phyloP scores from a whole-genome alignment of 2,888 invertebrate genomes.

The Drosophila acutilabella region DNA sequence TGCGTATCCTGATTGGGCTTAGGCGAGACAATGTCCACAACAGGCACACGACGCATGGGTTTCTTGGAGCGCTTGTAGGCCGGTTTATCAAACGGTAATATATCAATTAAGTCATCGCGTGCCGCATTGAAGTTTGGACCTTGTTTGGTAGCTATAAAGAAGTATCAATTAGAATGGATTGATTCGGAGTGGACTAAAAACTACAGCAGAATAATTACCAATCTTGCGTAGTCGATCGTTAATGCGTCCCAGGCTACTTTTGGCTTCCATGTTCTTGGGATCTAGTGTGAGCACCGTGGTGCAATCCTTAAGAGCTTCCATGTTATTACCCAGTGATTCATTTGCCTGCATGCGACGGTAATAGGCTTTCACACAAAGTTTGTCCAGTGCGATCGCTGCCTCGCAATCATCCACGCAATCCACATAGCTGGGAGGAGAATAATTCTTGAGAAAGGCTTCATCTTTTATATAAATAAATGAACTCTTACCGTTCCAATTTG shows the following conservation, averaged over 20 bases:
- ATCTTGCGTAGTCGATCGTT: conserved; percentile 77
- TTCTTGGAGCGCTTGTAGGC: conserved; percentile 82
- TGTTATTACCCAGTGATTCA: conserved; percentile 89
- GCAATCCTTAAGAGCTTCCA: conserved; percentile 91
- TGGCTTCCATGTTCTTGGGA: conserved; percentile 91
- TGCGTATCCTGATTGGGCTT: conserved; percentile 70
- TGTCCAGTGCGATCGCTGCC: conserved; percentile 91
- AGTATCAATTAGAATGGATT: neutral
- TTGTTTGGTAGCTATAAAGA: conserved; percentile 50
- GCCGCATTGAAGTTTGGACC: conserved; percentile 77
- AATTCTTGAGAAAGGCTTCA: neutral
- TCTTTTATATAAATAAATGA: conserved; percentile 49
- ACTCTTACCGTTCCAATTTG: conserved; percentile 91
- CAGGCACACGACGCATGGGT: conserved; percentile 74
- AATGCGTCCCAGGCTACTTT: conserved; percentile 83
- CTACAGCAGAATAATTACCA: conserved; percentile 49
- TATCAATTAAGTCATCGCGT: conserved; percentile 72
- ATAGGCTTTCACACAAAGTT: conserved; percentile 93
- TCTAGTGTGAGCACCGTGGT: conserved; percentile 90
- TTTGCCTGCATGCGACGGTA: conserved; percentile 92
- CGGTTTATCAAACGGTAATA: conserved; percentile 80
- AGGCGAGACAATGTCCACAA: conserved; percentile 81
- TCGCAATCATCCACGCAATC: conserved; percentile 89
- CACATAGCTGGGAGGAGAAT: conserved; percentile 59
- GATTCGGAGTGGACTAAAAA: no score